A percentile compares a stretch with the other conserved stretches of the same genome.
Conservation (phyloP, 2,113 vertebrate species). For the Gasterosteus nipponicus region DNA sequence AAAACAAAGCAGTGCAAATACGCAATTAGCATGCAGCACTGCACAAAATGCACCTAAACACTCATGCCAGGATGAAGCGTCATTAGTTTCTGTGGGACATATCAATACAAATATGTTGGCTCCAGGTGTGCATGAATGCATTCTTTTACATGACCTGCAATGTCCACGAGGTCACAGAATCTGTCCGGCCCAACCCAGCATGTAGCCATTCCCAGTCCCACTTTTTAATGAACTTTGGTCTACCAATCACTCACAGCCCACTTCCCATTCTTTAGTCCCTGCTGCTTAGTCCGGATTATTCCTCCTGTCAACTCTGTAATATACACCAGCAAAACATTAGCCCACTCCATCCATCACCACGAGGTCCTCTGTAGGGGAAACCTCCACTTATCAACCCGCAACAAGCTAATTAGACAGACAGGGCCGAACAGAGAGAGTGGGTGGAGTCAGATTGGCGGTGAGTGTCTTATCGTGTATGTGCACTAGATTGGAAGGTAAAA, state of each 20-base stretch:
- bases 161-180: neutral
- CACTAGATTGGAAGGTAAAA: slow-evolving; percentile 20
- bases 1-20: slow-evolving; percentile 34
- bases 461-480: slow-evolving; percentile 23
- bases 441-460: slow-evolving; percentile 8
- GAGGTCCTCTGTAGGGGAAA: slow-evolving; percentile 38
- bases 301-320: slow-evolving; percentile 25
- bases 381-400: slow-evolving; percentile 56
- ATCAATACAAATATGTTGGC: slow-evolving; percentile 31
- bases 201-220: neutral
- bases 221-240: slow-evolving; percentile 28
- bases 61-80: slow-evolving; percentile 12
- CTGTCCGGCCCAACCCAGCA: neutral
- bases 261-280: slow-evolving; percentile 25
- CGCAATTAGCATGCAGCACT: slow-evolving; percentile 32
- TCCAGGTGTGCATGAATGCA: slow-evolving; percentile 24
- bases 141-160: slow-evolving; percentile 7
- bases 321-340: slow-evolving; percentile 30
- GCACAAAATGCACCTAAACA: slow-evolving; percentile 30
- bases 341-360: slow-evolving; percentile 45
- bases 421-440: slow-evolving; percentile 35
- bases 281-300: slow-evolving; percentile 18
- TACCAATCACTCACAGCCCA: slow-evolving; percentile 11
- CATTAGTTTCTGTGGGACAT: slow-evolving; percentile 29
- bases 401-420: slow-evolving; percentile 57